Base-by-base conservation (phyloP, 2,797 vertebrate species). In the Craterocephalus amniculus region DNA sequence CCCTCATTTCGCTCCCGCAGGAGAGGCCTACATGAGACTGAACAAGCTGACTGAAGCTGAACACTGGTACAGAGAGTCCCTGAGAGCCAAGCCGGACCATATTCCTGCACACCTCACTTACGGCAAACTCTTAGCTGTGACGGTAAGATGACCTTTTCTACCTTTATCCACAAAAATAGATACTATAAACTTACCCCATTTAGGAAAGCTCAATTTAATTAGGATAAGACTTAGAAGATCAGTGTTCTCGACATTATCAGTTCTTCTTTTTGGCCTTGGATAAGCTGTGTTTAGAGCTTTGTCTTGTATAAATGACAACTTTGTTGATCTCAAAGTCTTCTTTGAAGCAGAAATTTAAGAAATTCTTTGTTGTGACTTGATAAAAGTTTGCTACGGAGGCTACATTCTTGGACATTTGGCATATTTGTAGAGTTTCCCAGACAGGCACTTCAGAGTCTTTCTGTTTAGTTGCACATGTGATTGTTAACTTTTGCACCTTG, bases 61-160 rank as follows among this genome's bases (percentile, higher is more conserved):
- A 80, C 95, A 92, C 81, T 99, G 98, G 97, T 99, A 99, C 51
- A 78, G 92, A 85, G 97, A 99, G 82, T 99, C 98, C 0, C 82
- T 99, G 87, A 89, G 95, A 87, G 96, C 95, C 90, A 99, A 99
- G 91, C 96, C 95, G 0, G 97, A 99, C 89, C 98, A 99, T 88
- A 97, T 99, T n/a, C 98, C 98, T 40, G 98, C 98, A 31, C 98
- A 99, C 84, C 96, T 99, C 72, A 99, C 98, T 29, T 99, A 98
- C 0, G 98, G 97, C 54, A 99, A 99, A 67, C 95, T 99, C 4
- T 93, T 99, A 67, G 96, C 98, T 13, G 88, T 96, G 62, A 99
- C 96, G 75, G 98, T 99, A 90, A 96, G 95, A 22, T n/a, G n/a
- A 12, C 0, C 0, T 0, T 56, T 67, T 58, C 9, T 22, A 10